phyloP scores from a whole-genome alignment of 2,888 invertebrate species.

The Orthosia gracilis region DNA sequence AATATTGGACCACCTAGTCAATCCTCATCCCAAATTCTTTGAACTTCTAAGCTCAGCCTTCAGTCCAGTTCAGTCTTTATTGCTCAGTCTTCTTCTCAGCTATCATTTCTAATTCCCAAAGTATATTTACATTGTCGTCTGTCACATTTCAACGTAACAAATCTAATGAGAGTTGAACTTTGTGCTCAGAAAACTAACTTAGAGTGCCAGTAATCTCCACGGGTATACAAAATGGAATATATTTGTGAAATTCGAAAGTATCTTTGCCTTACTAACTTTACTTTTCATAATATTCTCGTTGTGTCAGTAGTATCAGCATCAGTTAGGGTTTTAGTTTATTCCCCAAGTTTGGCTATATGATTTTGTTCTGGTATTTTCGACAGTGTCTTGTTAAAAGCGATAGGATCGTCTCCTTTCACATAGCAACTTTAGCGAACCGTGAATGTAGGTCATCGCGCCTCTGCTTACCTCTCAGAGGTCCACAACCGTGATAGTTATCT shows the following conservation, averaged over 20 bases:
- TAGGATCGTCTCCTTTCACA: slow-evolving; percentile 21
- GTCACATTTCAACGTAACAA: slow-evolving; percentile 33
- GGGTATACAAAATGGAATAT: slow-evolving; percentile 50
- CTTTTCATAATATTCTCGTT: not conserved
- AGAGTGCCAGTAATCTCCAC: slow-evolving; percentile 25
- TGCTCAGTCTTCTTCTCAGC: too few species aligned
- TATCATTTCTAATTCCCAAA: slow-evolving; percentile 6
- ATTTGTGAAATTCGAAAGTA: slow-evolving; percentile 35
- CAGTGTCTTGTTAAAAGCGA: not conserved
- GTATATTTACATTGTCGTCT: slow-evolving; percentile 1
- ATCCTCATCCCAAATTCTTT: too few species aligned
- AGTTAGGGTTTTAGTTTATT: not conserved
- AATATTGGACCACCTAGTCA: too few species aligned
- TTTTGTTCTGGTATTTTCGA: not conserved
- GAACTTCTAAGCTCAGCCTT: not conserved
- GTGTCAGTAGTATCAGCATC: not conserved
- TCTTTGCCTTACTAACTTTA: not conserved
- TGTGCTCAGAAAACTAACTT: slow-evolving; percentile 46
- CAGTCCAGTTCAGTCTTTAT: too few species aligned
- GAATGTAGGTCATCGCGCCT: slow-evolving; percentile 17
- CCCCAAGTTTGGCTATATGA: too few species aligned
- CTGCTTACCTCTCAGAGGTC: slow-evolving; percentile 13
- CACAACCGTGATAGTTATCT: slow-evolving; percentile 20
- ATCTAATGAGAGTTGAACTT: slow-evolving; percentile 52
- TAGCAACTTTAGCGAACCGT: not conserved